phyloP scores from a whole-genome alignment of 2,888 invertebrate species.

The Fissipunctia ypsillon region DNA sequence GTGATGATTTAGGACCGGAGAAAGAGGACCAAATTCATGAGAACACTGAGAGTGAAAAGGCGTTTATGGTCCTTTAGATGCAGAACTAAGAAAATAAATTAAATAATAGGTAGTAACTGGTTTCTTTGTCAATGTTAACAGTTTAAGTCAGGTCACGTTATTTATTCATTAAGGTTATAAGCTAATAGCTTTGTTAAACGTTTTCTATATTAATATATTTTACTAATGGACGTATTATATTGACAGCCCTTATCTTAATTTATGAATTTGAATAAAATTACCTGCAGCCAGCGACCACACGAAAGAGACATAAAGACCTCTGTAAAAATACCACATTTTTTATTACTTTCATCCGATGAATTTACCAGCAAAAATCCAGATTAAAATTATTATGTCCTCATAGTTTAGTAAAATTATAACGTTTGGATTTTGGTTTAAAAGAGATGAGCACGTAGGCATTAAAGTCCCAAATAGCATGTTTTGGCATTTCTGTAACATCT shows the following conservation, averaged over 20 bases:
- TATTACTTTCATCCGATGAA: conserved; percentile 30
- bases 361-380: conserved; percentile 6
- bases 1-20: background rate
- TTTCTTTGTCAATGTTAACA: background rate
- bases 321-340: conserved; percentile 25
- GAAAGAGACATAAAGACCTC: conserved; percentile 40
- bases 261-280: conserved; percentile 50
- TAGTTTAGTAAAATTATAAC: background rate
- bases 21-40: background rate
- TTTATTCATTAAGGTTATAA: conserved; percentile 5
- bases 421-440: background rate
- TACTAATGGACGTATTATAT: conserved; percentile 41
- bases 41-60: background rate
- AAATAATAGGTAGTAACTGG: background rate
- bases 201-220: conserved; percentile 22
- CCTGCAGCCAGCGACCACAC: conserved; percentile 38
- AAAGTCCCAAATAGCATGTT: background rate
- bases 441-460: conserved; percentile 36
- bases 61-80: background rate
- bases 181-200: conserved; percentile 38
- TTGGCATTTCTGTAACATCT: conserved; percentile 39
- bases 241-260: conserved; percentile 51
- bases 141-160: conserved; percentile 1
- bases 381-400: background rate
- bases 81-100: background rate